These are phyloP conservation scores for Drosophila longiperda DNA, from an alignment of 2,888 invertebrate species.

Conservation along the genomic window DNA sequence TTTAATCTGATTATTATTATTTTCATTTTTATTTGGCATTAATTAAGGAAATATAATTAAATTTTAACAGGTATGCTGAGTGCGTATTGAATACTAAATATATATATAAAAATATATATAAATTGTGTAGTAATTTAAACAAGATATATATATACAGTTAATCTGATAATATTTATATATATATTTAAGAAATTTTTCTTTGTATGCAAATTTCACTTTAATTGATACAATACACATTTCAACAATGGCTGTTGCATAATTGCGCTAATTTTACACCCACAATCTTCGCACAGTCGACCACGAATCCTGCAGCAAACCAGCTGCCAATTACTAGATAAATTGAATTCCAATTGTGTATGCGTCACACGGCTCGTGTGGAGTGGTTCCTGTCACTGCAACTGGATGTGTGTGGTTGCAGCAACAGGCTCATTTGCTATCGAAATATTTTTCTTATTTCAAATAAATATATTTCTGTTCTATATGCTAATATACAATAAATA, in stretches of 20 bases:
- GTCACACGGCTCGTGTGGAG: conserved; percentile 4
- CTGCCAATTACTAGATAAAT: conserved; percentile 30
- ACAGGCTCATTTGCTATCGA: background rate
- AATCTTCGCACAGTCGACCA: background rate
- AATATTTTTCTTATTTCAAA: background rate
- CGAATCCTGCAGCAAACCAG: background rate
- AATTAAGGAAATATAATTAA: background rate
- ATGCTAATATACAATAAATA: background rate
- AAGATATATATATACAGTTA: background rate
- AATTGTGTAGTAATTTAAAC: background rate
- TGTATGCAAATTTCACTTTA: background rate
- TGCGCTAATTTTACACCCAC: conserved; percentile 21
- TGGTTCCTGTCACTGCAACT: background rate
- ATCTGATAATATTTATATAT: background rate
- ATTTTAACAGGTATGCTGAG: background rate
- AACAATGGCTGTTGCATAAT: conserved; percentile 14
- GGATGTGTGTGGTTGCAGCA: background rate
- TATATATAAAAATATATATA: no score
- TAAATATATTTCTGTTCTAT: background rate
- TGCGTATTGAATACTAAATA: background rate
- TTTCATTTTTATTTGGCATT: background rate
- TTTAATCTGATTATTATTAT: background rate
- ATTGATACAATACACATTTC: background rate
- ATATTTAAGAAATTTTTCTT: background rate
- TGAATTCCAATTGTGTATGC: conserved; percentile 40